Percentiles rank a stretch among this genome's conserved stretches.
Conservation (phyloP, 2,113 vertebrate species). For the Pangasianodon gigas region DNA sequence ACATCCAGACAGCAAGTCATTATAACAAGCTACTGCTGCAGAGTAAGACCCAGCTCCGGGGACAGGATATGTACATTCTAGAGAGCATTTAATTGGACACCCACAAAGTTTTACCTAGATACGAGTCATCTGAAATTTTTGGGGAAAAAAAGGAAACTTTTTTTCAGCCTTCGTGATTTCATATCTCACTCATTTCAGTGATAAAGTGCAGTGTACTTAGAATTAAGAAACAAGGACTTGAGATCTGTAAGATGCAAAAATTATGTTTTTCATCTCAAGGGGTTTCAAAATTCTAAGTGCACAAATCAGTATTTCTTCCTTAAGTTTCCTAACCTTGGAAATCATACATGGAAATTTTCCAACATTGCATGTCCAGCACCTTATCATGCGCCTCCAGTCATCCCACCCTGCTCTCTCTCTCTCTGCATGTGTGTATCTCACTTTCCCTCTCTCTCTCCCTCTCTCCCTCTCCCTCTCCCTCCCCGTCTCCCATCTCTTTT, state of each 20-base stretch:
- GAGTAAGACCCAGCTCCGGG: neutral
- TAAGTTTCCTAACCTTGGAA: neutral
- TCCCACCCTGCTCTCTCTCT: neutral
- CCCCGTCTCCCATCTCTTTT: no score
- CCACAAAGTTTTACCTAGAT: neutral
- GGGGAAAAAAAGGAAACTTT: no score
- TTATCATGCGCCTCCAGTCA: neutral
- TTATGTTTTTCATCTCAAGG: neutral
- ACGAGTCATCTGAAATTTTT: neutral
- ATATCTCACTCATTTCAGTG: constrained; percentile 30
- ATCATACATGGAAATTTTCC: neutral
- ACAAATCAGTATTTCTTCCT: neutral
- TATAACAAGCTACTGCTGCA: neutral
- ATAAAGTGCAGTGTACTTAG: no score
- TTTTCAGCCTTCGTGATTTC: neutral
- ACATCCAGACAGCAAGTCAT: no score
- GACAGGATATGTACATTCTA: neutral
- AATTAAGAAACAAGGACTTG: no score
- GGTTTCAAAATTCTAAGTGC: neutral
- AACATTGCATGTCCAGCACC: neutral
- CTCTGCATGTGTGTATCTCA: no score
- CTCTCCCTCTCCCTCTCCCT: neutral
- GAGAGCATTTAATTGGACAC: neutral
- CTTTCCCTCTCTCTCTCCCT: neutral
- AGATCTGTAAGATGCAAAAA: constrained; percentile 31